A percentile compares a stretch with the other conserved stretches of the same genome.
These are phyloP conservation scores for Megaptera novaeangliae DNA, from an alignment of 2,113 vertebrate species.

Conservation along the genomic window DNA sequence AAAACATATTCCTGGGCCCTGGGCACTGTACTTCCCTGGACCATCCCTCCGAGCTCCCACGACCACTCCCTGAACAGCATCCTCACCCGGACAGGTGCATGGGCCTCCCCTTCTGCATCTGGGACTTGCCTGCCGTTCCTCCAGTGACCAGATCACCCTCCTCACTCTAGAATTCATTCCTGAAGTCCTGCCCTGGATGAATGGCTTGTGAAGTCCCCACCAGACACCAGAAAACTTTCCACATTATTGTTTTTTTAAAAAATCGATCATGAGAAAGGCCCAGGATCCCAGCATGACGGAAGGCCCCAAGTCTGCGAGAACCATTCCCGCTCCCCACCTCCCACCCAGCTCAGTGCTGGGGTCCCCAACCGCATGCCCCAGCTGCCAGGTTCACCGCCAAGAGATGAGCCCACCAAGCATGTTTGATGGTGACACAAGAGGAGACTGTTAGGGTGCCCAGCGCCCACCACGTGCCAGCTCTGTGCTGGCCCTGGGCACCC, in stretches of 20 bases:
- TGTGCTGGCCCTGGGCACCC: not conserved
- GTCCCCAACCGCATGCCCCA: rapidly evolving
- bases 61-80: rapidly evolving
- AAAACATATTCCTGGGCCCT: not conserved
- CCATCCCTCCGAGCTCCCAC: rapidly evolving
- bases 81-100: rapidly evolving
- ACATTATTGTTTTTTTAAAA: not conserved
- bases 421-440: not conserved
- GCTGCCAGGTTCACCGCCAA: not conserved
- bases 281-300: not conserved
- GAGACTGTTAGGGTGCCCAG: rapidly evolving
- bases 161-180: not conserved
- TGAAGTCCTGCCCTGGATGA: not conserved
- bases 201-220: not conserved
- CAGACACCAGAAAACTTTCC: not conserved
- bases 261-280: not conserved
- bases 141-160: too few species aligned
- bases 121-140: not conserved
- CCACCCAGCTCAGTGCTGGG: not conserved
- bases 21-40: not conserved
- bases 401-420: not conserved
- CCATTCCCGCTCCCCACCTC: not conserved
- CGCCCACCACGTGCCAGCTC: not conserved
- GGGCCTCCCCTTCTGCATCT: rapidly evolving
- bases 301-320: not conserved